Evolutionary conservation across 2,113 vertebrate species (phyloP).

Genomic region (Crotalus helleri): DNA sequence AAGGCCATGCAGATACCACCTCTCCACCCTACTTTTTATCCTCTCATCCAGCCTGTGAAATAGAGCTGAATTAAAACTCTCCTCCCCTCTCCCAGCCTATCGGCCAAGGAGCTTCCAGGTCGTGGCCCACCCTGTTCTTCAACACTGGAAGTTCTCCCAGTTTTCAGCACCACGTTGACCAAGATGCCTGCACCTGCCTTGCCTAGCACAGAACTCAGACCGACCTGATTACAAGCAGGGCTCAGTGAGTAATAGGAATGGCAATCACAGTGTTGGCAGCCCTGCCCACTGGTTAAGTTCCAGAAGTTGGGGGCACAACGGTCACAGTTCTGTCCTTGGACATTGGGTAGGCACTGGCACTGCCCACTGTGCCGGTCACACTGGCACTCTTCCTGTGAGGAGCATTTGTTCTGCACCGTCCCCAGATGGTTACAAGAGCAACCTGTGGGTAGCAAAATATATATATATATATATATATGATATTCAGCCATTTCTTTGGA

Average conservation of each 20-base stretch:
- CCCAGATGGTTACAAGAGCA: conserved; percentile 90
- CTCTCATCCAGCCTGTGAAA: neutral
- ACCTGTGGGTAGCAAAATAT: conserved; percentile 66
- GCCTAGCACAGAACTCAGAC: neutral
- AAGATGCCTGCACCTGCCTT: neutral
- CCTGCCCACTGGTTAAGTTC: conserved; percentile 85
- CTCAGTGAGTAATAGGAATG: conserved; percentile 81
- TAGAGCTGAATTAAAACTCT: neutral
- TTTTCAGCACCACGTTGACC: neutral
- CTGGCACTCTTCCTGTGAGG: conserved; percentile 77
- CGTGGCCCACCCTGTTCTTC: neutral
- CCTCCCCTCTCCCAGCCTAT: neutral
- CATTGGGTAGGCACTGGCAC: conserved; percentile 86
- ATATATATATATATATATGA: neutral
- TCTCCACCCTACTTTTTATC: neutral
- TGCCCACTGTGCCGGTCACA: conserved; percentile 84
- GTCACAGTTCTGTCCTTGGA: conserved; percentile 87
- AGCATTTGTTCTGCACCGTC: conserved; percentile 80
- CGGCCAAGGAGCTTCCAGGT: neutral
- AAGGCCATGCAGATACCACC: too few species aligned
- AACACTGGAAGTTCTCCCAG: neutral
- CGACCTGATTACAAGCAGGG: conserved; percentile 88
- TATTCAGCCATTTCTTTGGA: conserved; percentile 1
- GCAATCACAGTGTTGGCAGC: conserved; percentile 86
- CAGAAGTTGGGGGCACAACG: conserved; percentile 88